A percentile compares a stretch with the other conserved stretches of the same genome.
phyloP scores from a whole-genome alignment of 2,888 invertebrate genomes.

The Aquatica leii region DNA sequence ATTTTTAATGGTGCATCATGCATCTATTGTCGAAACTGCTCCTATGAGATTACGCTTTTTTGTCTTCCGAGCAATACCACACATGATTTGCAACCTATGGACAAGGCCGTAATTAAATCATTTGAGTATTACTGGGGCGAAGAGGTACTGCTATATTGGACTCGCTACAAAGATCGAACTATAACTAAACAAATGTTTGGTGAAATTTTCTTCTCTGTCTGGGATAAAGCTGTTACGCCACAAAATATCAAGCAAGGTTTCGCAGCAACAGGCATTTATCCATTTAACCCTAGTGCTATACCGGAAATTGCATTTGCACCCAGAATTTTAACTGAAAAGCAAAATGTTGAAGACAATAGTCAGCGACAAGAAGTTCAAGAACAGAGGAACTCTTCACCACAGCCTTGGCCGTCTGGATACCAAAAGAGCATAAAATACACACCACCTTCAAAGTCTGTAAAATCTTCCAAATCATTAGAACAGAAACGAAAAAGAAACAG shows the following conservation, averaged over 20 bases:
- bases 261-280: conserved; percentile 44
- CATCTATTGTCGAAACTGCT: conserved; percentile 41
- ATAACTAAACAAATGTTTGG: conserved; percentile 50
- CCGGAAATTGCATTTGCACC: conserved; percentile 43
- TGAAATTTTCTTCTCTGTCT: conserved; percentile 40
- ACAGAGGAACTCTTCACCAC: not conserved
- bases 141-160: conserved; percentile 50
- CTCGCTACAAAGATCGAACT: conserved; percentile 38
- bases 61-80: conserved; percentile 52
- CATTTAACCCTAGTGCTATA: conserved; percentile 43
- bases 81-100: conserved; percentile 50
- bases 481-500: no score
- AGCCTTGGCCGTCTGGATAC: not conserved
- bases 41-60: conserved; percentile 45
- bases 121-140: conserved; percentile 52
- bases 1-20: conserved; percentile 41
- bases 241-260: conserved; percentile 45
- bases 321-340: not conserved
- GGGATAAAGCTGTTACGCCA: conserved; percentile 44
- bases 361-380: not conserved
- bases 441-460: not conserved
- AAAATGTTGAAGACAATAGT: not conserved
- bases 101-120: conserved; percentile 46
- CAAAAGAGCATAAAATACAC: not conserved
- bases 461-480: no score